Evolutionary conservation across 2,113 vertebrate genomes (phyloP), one percentile per base, ranked within the genome.

Genomic region (Psophia crepitans): DNA sequence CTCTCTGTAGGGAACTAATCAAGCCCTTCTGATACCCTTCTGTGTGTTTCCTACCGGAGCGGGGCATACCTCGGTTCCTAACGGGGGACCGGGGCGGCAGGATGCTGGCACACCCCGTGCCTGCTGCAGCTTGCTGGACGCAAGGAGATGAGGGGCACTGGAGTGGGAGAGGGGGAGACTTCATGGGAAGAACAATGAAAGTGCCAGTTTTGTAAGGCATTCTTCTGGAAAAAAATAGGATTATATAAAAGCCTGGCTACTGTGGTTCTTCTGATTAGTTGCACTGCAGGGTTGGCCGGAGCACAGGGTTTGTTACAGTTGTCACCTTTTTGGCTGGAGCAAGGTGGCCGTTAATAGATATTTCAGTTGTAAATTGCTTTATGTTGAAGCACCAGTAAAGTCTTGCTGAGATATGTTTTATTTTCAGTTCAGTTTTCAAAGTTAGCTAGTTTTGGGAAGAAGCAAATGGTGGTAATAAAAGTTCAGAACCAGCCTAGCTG

Each of bases 271-370:
- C 92, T 96, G 68, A 74, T 92, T 74, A 95, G 82, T 23, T 43
- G 75, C 68, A 1, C 58, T 0, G 14, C 65, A 5, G 77, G 61
- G 18, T 10, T 89, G 91, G 64, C 86, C 0, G 0, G 16, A 37
- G 58, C 4, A 0, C 49, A 14, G 61, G 63, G 68, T 53, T 94
- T 17, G 32, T 70, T 41, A 51, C 63, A 58, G 63, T 39, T 85
- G 85, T 91, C 96, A 89, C 91, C 90, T 84, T 78, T 54, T 70
- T 84, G 96, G 68, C 88, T 76, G 83, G 39, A 69, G 66, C n/a
- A 19, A 58, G 71, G 93, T 74, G 90, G 48, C 49, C 4, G 6
- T 21, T 74, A 24, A 11, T 16, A 7, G 65, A 63, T 18, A 48
- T 57, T 81, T 68, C 57, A 20, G 71, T 64, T 92, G 66, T 44